Evolutionary conservation across 2,113 vertebrate genomes (phyloP).

Genomic region (Petaurus breviceps): DNA sequence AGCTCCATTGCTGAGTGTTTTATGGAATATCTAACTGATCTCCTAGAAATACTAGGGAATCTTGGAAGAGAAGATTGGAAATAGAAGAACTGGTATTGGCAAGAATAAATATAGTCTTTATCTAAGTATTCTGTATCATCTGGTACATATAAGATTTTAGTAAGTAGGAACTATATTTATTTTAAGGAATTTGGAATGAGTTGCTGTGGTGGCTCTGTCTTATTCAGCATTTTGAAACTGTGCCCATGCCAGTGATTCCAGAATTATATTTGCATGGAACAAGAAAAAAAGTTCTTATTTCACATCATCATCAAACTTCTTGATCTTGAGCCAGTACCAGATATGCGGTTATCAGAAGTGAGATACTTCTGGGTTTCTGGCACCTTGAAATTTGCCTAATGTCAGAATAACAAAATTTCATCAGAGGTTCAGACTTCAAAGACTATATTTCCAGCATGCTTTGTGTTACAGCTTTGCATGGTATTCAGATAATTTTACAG

Average conservation of each 20-base stretch:
- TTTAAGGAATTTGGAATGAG: not conserved
- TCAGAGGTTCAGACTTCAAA: not conserved
- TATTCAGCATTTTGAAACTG: not conserved
- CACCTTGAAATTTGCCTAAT: not conserved
- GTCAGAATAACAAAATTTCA: conserved; percentile 1
- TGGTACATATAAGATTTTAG: conserved; percentile 8
- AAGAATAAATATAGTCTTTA: no score
- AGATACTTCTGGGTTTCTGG: not conserved
- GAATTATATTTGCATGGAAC: not conserved
- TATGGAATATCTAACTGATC: no score
- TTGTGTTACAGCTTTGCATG: conserved; percentile 25
- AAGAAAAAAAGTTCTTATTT: not conserved
- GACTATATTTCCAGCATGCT: not conserved
- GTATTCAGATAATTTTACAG: conserved; percentile 28
- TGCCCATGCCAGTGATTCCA: not conserved
- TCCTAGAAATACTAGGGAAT: no score
- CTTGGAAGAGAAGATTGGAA: no score
- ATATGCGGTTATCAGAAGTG: conserved; percentile 15
- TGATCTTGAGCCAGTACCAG: not conserved
- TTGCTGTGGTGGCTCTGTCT: conserved; percentile 14
- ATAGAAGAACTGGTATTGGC: no score
- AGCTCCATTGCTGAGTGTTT: no score
- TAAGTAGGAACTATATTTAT: not conserved
- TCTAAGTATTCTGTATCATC: not conserved
- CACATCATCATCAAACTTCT: conserved; percentile 4